phyloP scores from a whole-genome alignment of 2,888 invertebrate genomes.

The Sinodicranocentrus sp. region DNA sequence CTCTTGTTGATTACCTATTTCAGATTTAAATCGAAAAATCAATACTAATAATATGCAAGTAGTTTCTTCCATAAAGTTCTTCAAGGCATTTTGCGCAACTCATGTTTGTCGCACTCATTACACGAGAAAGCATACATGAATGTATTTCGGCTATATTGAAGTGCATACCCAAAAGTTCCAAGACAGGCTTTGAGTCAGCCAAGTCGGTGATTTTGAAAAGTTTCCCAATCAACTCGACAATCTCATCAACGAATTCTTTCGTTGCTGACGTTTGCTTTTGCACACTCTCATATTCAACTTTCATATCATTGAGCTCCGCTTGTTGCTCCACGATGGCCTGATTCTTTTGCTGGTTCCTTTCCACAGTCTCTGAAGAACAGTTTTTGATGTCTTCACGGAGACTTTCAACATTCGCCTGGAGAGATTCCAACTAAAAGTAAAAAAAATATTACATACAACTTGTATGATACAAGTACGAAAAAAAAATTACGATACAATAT shows the following conservation, averaged over 20 bases:
- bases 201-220: conserved; percentile 72
- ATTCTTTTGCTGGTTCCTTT: conserved; percentile 72
- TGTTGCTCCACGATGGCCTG: conserved; percentile 53
- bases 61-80: too few relatives aligned
- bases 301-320: conserved; percentile 67
- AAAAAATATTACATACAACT: too few relatives aligned
- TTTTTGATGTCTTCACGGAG: conserved; percentile 69
- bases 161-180: conserved; percentile 68
- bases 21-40: too few relatives aligned
- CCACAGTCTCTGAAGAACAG: conserved; percentile 70
- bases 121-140: too few relatives aligned
- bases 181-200: conserved; percentile 69
- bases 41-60: too few relatives aligned
- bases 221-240: conserved; percentile 70
- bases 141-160: background rate
- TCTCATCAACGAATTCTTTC: conserved; percentile 68
- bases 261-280: conserved; percentile 59
- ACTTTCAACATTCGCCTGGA: conserved; percentile 64
- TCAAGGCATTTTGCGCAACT: too few relatives aligned
- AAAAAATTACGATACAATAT: too few relatives aligned
- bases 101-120: too few relatives aligned
- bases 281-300: conserved; percentile 62
- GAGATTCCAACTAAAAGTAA: conserved; percentile 67
- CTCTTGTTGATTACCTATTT: conserved; percentile 70
- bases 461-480: too few relatives aligned